Evolutionary conservation across 1,140 invertebrate species (phyloP).

Genomic region (Amphibalanus amphitrite): DNA sequence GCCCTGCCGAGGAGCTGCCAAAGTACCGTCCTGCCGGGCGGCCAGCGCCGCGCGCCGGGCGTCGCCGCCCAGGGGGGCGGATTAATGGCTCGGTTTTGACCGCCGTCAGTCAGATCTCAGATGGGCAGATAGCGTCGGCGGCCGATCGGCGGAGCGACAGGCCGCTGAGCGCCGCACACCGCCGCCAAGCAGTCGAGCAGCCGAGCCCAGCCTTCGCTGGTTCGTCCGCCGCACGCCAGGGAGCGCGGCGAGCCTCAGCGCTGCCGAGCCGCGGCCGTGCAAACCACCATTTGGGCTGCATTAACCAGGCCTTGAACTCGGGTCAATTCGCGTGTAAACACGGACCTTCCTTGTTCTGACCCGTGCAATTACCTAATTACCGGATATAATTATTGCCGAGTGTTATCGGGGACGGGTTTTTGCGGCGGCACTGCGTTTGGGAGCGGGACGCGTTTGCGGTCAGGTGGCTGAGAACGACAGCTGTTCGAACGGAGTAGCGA

Average conservation of each 20-base stretch:
- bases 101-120: not conserved
- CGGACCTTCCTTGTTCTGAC: not conserved
- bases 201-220: no score
- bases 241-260: no score
- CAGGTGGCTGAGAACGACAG: not conserved
- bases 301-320: not conserved
- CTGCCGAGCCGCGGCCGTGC: not conserved
- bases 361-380: not conserved
- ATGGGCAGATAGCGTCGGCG: not conserved
- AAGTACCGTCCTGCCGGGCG: not conserved
- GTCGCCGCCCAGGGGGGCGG: no score
- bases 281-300: not conserved
- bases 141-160: no score
- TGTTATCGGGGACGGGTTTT: not conserved
- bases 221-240: not conserved
- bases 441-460: not conserved
- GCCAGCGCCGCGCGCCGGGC: no score
- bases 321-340: not conserved
- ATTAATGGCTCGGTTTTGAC: not conserved
- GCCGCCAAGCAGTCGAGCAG: no score
- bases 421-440: not conserved
- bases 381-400: not conserved
- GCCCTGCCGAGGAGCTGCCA: not conserved
- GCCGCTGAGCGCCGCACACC: no score
- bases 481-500: not conserved